Evolutionary conservation across 2,888 invertebrate species (phyloP), one percentile per base, ranked within the genome.

Genomic region (Elegia similella): DNA sequence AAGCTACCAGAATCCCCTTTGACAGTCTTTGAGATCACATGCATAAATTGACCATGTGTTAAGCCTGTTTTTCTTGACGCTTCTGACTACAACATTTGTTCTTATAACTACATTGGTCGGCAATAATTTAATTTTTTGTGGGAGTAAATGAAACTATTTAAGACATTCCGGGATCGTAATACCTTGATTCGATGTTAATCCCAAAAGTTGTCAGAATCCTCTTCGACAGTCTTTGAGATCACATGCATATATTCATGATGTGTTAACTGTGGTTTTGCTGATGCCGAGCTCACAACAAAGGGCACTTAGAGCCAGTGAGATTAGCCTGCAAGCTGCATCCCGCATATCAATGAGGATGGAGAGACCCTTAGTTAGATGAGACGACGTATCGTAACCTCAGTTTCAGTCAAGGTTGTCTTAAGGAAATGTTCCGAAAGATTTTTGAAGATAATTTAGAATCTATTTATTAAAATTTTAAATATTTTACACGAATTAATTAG

Each of bases 271-370:
- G n/a, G n/a, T n/a, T 52, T 42, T 46, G 55, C 56, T 56, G 52
- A 61, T 29, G 23, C 42, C 16, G 15, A 15, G 29, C 43, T 42
- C 52, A 34, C 46, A 30, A 64, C 61, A 68, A 63, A 67, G 57
- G 63, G 62, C 63, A 48, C 59, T 59, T 38, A 54, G 56, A 13
- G 50, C 47, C 62, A 59, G 66, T 63, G 59, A 63, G 70, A 67
- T 72, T 65, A 65, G 64, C 62, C 65, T 61, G 65, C 66, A 59
- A 68, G 59, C 17, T 34, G 60, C 48, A 55, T 13, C 55, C 43
- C n/a, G 56, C 55, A 53, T 53, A 43, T 42, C 53, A 53, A 53
- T 53, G 53, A 53, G 53, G 53, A 23, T 29, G 17, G 15, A 23
- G n/a, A 46, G 23, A 46, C 46, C 46, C 23, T 34, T 50, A 16